A percentile compares a stretch with the other conserved stretches of the same genome.
Evolutionary conservation across 1,140 invertebrate genomes (phyloP).

Genomic region (Proales similis): DNA sequence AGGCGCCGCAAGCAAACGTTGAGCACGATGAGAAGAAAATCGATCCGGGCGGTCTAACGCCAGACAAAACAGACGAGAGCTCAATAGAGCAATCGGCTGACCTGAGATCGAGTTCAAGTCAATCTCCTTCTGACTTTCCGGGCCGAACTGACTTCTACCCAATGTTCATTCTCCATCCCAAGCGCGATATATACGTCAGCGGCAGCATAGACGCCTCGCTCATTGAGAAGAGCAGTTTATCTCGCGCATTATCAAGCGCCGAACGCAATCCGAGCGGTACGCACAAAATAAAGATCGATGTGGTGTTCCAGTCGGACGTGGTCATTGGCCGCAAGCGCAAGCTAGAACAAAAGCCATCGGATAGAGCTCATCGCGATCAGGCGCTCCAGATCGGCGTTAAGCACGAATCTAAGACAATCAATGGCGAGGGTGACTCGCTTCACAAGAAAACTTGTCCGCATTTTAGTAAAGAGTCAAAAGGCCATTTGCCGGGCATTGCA

Average conservation of each 20-base stretch:
- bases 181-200: constrained; percentile 19
- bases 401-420: too few species aligned
- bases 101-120: neutral
- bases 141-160: neutral
- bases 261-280: constrained; percentile 1
- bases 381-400: too few species aligned
- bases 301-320: constrained; percentile 19
- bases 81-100: neutral
- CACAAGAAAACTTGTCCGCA: too few species aligned
- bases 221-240: neutral
- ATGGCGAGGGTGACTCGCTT: too few species aligned
- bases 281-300: constrained; percentile 35
- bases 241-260: neutral
- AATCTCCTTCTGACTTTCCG: neutral
- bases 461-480: too few species aligned
- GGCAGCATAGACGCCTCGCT: neutral
- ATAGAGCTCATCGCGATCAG: too few species aligned
- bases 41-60: neutral
- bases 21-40: neutral
- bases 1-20: neutral
- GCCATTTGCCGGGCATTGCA: too few species aligned
- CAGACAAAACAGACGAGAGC: neutral
- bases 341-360: too few species aligned
- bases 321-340: too few species aligned
- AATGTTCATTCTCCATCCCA: constrained; percentile 25